Conservation (phyloP, 2,797 vertebrate species). For the Onychomys torridus region DNA sequence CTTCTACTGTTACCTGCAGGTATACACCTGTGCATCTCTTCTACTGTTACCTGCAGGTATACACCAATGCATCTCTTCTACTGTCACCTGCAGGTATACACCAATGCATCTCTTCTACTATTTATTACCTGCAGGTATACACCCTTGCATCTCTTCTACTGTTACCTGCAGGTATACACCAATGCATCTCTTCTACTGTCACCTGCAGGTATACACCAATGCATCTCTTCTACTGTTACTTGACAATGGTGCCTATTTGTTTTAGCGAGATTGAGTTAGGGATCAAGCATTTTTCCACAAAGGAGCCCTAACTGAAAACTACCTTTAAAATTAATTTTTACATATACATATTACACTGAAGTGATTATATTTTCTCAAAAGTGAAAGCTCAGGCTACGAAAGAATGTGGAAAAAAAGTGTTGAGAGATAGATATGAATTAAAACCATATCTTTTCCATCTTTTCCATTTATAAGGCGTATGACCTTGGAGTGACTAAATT, state of each 20-base stretch:
- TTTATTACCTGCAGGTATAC: too few species aligned
- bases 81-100: too few species aligned
- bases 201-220: not conserved
- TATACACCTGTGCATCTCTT: too few species aligned
- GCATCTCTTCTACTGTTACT: not conserved
- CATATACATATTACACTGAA: not conserved
- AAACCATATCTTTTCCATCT: not conserved
- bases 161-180: too few species aligned
- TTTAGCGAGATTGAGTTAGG: not conserved
- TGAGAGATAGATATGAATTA: not conserved
- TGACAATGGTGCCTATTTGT: not conserved
- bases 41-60: too few species aligned
- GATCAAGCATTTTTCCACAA: not conserved
- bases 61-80: too few species aligned
- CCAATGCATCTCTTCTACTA: too few species aligned
- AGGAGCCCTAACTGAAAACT: not conserved
- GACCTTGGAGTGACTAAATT: not conserved
- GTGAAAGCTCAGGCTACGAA: not conserved
- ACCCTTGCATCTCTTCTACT: too few species aligned
- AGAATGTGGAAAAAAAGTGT: not conserved
- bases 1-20: too few species aligned
- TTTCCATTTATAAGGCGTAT: not conserved
- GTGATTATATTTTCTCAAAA: conserved; percentile 17
- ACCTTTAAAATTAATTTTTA: conserved; percentile 13
- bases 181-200: too few species aligned